Evolutionary conservation across 2,797 vertebrate genomes (phyloP), one percentile per base, ranked within the genome.

Genomic region (Mallotus villosus): DNA sequence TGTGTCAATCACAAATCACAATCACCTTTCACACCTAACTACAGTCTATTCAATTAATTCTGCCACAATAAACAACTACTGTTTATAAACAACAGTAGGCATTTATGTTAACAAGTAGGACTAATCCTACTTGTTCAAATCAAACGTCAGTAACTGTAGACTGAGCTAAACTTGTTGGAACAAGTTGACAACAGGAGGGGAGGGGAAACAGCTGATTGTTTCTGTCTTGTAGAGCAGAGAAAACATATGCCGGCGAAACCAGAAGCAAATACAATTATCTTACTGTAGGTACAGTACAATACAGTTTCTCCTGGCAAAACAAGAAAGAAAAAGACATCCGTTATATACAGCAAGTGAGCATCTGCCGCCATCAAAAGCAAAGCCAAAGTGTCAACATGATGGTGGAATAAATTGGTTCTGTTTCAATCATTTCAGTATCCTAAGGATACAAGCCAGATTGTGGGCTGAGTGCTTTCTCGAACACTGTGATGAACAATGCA

Each of bases 81-180:
- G 19, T 46, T 46, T 46, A 46, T 46, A 14, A 55, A 55, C 51
- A 5, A 3, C 6, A 55, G 14, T n/a, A n/a, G 41, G 19, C 51
- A 55, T 8, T 55, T n/a, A n/a, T 55, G 51, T 17, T 55, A 55
- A 5, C 51, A 55, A 55, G 51, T n/a, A 55, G 51, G 51, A 65
- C 64, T 46, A 34, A 46, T 9, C n/a, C 22, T 68, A n/a, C 21
- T 21, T 24, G 58, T 59, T 11, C 22, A 61, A 61, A 14, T 12
- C 25, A 27, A 29, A 29, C 25, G 21, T 27, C 25, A 16, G 59
- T 11, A 61, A 29, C 5, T 62, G 17, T 34, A 32, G 61, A 17
- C 61, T 63, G 61, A 17, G 19, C 62, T 63, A 32, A 37, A 63
- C 62, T 34, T 63, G 62, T 63, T 63, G 62, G 21, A 63, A 63